Conservation (phyloP, 2,888 invertebrate species). For the Eupeodes luniger region DNA sequence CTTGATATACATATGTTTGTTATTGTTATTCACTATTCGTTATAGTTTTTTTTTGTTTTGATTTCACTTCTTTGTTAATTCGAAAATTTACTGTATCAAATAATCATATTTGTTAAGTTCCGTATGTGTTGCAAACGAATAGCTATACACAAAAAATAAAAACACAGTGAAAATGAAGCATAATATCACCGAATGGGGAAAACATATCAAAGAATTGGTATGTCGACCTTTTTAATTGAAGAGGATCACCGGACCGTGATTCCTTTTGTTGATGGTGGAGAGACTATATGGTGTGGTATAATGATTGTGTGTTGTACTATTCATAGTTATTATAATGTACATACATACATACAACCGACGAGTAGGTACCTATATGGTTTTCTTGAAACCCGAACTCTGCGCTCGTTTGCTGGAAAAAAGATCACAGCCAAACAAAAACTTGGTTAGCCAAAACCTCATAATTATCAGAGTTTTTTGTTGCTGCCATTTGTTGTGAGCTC, state of each 20-base stretch:
- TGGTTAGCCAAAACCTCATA: neutral
- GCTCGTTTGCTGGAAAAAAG: neutral
- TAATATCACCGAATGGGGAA: slow-evolving; percentile 59
- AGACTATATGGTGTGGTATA: slow-evolving; percentile 4
- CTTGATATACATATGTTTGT: neutral
- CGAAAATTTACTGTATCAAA: slow-evolving; percentile 67
- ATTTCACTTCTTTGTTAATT: slow-evolving; percentile 64
- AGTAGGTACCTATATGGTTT: neutral
- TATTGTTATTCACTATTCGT: neutral
- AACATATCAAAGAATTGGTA: slow-evolving; percentile 64
- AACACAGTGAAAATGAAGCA: slow-evolving; percentile 33
- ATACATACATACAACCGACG: neutral
- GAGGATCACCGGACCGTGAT: slow-evolving; percentile 75
- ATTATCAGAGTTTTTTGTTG: neutral
- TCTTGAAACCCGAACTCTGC: neutral
- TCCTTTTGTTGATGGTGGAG: slow-evolving; percentile 56
- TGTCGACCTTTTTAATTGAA: slow-evolving; percentile 73
- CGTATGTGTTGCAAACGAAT: slow-evolving; percentile 55
- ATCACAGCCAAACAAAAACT: neutral
- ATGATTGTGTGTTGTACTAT: slow-evolving; percentile 17
- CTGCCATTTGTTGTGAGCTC: neutral
- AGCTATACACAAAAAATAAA: slow-evolving; percentile 42
- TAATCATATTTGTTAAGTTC: slow-evolving; percentile 66
- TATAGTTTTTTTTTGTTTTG: neutral
- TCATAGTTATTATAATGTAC: neutral